Percentiles rank a stretch among this genome's conserved stretches.
Conservation (phyloP, 2,797 vertebrate species). For the Tadarida brasiliensis region DNA sequence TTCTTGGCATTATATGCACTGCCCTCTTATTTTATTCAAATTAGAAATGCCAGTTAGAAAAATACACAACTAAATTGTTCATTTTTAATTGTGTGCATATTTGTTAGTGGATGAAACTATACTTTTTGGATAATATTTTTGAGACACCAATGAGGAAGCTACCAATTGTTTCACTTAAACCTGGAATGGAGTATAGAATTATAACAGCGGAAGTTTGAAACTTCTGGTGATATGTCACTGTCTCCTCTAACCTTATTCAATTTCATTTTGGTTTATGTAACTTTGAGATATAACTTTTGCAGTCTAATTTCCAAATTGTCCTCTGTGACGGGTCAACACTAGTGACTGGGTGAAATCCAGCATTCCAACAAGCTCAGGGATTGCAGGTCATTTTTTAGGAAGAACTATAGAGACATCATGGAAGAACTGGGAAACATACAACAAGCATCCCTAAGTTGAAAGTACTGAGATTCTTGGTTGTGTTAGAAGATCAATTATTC, state of each 20-base stretch:
- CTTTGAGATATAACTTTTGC: neutral
- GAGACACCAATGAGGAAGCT: neutral
- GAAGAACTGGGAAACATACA: neutral
- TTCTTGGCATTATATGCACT: neutral
- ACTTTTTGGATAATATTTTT: neutral
- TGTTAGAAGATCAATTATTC: neutral
- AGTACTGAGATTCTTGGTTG: neutral
- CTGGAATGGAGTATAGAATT: neutral
- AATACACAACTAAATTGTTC: neutral
- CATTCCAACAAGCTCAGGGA: neutral
- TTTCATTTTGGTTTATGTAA: neutral
- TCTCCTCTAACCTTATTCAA: neutral
- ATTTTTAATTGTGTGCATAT: neutral
- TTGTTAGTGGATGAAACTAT: neutral
- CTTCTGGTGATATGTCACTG: neutral
- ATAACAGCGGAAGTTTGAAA: neutral
- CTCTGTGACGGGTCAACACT: neutral
- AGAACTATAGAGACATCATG: neutral
- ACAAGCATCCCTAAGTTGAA: neutral
- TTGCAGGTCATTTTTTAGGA: neutral
- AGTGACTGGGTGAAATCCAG: neutral
- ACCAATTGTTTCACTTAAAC: neutral
- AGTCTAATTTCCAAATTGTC: neutral
- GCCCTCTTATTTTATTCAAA: neutral
- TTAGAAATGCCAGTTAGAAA: neutral